Conservation (phyloP, 2,797 vertebrate species). For the Pseudochirops cupreus region DNA sequence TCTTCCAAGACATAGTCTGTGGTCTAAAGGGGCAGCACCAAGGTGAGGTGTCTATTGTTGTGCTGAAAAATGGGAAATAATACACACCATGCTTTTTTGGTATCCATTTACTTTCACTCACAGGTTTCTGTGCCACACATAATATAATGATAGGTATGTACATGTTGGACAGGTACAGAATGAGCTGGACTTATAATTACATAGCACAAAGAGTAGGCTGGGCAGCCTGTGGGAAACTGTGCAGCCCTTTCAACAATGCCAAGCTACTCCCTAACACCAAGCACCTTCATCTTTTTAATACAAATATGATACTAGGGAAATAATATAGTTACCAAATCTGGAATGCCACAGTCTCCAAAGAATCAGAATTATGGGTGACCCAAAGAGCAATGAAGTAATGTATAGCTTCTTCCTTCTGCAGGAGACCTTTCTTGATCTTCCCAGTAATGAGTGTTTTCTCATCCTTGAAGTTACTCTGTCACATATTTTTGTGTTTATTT, state of each 20-base stretch:
- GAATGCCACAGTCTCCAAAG: neutral
- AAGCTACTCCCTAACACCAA: neutral
- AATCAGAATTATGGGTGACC: neutral
- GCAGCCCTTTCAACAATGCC: neutral
- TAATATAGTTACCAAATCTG: neutral
- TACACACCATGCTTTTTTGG: neutral
- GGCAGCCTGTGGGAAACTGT: neutral
- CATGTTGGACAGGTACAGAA: neutral
- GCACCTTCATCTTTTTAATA: neutral
- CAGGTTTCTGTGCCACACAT: neutral
- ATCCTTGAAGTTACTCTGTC: neutral
- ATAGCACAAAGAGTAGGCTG: neutral
- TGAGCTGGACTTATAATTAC: neutral
- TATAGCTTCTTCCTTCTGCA: neutral
- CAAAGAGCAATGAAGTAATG: neutral
- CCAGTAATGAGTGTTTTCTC: neutral
- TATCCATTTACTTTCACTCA: neutral
- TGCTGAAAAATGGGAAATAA: neutral
- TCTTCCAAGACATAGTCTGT: neutral
- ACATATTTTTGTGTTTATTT: neutral
- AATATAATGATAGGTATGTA: neutral
- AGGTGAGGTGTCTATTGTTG: neutral
- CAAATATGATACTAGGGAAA: neutral
- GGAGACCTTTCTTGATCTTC: neutral
- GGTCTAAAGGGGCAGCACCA: neutral